phyloP scores from a whole-genome alignment of 2,797 vertebrate species.

The Pristis pectinata region DNA sequence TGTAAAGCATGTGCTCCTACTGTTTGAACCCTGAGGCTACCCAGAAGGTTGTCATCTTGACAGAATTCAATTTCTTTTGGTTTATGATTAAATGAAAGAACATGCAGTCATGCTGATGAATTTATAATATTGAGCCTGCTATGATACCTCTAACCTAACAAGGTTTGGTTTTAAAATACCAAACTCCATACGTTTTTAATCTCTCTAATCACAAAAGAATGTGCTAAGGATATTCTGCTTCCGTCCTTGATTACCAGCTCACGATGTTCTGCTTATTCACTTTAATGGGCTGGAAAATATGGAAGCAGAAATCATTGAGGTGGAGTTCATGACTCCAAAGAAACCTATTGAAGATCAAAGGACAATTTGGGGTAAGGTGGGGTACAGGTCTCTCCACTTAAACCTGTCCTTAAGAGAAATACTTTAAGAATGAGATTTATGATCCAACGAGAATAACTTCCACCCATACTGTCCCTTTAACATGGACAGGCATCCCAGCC shows the following conservation, averaged over 20 bases:
- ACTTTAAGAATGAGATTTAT: neutral
- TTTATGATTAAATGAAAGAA: slow-evolving; percentile 14
- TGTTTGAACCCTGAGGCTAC: slow-evolving; percentile 10
- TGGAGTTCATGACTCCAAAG: neutral
- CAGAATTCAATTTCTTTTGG: slow-evolving; percentile 4
- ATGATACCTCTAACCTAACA: neutral
- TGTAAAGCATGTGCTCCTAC: slow-evolving; percentile 8
- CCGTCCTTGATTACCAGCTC: neutral
- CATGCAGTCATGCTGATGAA: neutral
- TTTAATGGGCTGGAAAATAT: neutral
- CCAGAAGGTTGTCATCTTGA: neutral
- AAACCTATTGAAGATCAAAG: neutral
- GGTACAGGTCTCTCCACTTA: neutral
- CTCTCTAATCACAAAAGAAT: neutral
- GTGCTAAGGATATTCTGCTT: neutral
- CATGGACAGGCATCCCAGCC: neutral
- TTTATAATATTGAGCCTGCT: slow-evolving; percentile 25
- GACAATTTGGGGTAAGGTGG: neutral
- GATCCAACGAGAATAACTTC: neutral
- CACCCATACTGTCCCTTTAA: neutral
- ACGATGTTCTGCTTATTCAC: neutral
- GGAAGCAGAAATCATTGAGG: neutral
- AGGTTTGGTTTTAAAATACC: neutral
- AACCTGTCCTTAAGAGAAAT: neutral
- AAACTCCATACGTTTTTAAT: neutral